Base-by-base conservation (phyloP, 2,113 vertebrate genomes). In the Tichodroma muraria region DNA sequence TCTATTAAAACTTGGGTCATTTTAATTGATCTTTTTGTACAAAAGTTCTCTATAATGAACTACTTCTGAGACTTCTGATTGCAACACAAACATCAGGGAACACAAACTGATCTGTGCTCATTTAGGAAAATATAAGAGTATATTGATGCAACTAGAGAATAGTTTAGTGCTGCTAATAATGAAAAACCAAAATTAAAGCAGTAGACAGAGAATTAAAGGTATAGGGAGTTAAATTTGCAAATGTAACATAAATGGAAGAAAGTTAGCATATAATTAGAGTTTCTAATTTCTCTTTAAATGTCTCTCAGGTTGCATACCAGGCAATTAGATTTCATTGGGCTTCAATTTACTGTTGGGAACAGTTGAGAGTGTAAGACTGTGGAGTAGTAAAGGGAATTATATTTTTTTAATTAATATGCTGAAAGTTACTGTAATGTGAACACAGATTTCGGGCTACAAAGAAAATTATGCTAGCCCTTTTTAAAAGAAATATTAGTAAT, bases 261-360 rank as follows among this genome's bases (percentile, higher is more conserved):
- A 93, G 69, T 95, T 94, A 88, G 47, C 35, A 96, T 91, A 92
- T 97, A 92, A 97, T 97, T 97, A 94, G 90, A 89, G 76, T 94
- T 97, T 95, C 94, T 94, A 95, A 95, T 97, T 97, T 95, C 53
- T 93, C 88, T 95, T 93, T 70, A 96, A 97, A 95, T 95, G 72
- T 95, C 80, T 96, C 77, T 91, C 73, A 96, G 59, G 63, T 96
- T 96, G 89, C 30, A 17, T 76, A 89, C 35, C 38, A 86, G 38
- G 64, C 69, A 95, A 95, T 94, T 95, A 90, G 44, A 95, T 94
- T 96, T 96, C 83, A 93, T 76, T 93, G 78, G 59, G 75, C 68
- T 97, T 94, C 80, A 95, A 94, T 95, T 96, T 97, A 94, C 86
- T 88, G n/a, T 91, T 84, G 75, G 81, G 93, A 95, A 83, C 40